Conservation (phyloP, 2,113 vertebrate genomes). For the Buteo buteo region DNA sequence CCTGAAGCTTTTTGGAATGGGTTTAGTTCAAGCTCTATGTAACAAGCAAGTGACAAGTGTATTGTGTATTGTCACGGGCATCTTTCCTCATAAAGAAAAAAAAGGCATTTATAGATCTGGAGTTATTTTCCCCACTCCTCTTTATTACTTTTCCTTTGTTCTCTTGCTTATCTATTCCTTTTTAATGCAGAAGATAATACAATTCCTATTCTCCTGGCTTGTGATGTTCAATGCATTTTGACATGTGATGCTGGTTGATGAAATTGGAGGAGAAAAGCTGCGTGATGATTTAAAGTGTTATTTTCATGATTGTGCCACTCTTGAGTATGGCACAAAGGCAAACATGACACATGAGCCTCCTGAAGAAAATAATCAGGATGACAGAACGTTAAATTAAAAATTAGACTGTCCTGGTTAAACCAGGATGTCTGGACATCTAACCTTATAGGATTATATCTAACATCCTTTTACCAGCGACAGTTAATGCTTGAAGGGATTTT, state of each 20-base stretch:
- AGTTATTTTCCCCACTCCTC: conserved; percentile 27
- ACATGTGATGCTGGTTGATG: conserved; percentile 54
- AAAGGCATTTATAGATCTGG: conserved; percentile 32
- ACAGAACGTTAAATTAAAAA: conserved; percentile 66
- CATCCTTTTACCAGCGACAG: conserved; percentile 61
- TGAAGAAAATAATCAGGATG: conserved; percentile 62
- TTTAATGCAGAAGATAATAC: conserved; percentile 59
- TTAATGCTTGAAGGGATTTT: conserved; percentile 66
- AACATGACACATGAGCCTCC: conserved; percentile 45
- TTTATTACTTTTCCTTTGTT: conserved; percentile 54
- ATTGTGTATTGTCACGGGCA: conserved; percentile 30
- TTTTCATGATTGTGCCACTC: conserved; percentile 60
- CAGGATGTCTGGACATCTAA: conserved; percentile 62
- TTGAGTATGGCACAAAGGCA: conserved; percentile 51
- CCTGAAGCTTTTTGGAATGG: conserved; percentile 59
- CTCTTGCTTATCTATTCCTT: conserved; percentile 44
- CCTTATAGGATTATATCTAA: conserved; percentile 64
- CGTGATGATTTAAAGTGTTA: conserved; percentile 59
- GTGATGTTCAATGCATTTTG: conserved; percentile 60
- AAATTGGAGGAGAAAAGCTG: conserved; percentile 67
- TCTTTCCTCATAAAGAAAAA: conserved; percentile 10
- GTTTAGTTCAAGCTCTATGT: not conserved
- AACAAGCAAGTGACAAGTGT: conserved; percentile 48
- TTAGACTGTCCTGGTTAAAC: conserved; percentile 63
- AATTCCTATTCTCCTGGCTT: conserved; percentile 46